A percentile compares a stretch with the other conserved stretches of the same genome.
Evolutionary conservation across 2,797 vertebrate species (phyloP).

Genomic region (Pelodytes ibericus): DNA sequence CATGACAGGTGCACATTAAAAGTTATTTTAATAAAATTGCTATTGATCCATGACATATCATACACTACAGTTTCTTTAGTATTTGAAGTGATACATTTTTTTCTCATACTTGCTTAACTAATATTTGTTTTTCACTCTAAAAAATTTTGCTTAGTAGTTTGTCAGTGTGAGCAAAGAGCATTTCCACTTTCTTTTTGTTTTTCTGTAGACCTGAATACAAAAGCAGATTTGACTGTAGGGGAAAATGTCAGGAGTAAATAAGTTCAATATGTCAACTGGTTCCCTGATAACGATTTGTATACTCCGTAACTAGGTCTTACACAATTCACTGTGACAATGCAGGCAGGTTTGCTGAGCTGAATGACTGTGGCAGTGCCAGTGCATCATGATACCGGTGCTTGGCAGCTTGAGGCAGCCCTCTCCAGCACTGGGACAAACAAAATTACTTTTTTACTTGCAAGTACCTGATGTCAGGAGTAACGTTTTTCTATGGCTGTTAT

Average conservation of each 20-base stretch:
- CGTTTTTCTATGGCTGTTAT: constrained; percentile 23
- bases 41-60: no score
- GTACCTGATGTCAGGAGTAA: constrained; percentile 26
- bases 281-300: constrained; percentile 9
- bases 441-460: constrained; percentile 24
- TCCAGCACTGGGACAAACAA: constrained; percentile 14
- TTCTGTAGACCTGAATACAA: neutral
- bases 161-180: neutral
- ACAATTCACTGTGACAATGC: constrained; percentile 34
- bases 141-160: neutral
- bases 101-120: neutral
- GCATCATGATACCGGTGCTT: constrained; percentile 16
- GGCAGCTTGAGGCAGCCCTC: constrained; percentile 23
- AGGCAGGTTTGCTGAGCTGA: constrained; percentile 20
- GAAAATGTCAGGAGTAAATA: constrained; percentile 10
- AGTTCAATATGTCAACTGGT: neutral
- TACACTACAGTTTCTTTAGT: no score
- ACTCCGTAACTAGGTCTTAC: constrained; percentile 17
- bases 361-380: constrained; percentile 29
- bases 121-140: neutral
- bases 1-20: no score
- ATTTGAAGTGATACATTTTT: no score
- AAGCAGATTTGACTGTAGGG: neutral
- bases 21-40: no score
- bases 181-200: neutral